Evolutionary conservation across 1,140 invertebrate genomes (phyloP).

Genomic region (Vollenhovia emeryi): DNA sequence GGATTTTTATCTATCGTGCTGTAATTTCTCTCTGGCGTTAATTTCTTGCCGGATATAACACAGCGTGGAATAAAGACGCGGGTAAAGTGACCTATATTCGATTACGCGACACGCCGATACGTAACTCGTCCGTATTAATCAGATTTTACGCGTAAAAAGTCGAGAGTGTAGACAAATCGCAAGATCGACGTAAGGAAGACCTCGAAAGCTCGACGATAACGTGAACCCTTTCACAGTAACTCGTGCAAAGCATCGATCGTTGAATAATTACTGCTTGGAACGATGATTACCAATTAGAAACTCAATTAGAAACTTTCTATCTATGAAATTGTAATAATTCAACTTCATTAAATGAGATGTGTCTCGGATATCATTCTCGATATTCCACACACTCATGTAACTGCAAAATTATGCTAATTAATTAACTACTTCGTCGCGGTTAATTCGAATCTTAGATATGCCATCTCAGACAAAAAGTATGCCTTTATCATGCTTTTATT

Average conservation of each 20-base stretch:
- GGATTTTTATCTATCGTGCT: conserved; percentile 66
- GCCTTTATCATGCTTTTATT: no score
- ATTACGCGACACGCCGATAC: background rate
- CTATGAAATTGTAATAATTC: conserved; percentile 6
- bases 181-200: background rate
- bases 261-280: conserved; percentile 15
- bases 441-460: conserved; percentile 11
- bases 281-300: background rate
- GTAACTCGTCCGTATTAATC: background rate
- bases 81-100: conserved; percentile 37
- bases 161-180: background rate
- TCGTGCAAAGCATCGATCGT: background rate
- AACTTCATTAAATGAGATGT: background rate
- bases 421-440: background rate
- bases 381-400: background rate
- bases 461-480: background rate
- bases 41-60: conserved; percentile 27
- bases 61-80: conserved; percentile 2
- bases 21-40: conserved; percentile 64
- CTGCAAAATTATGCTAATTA: background rate
- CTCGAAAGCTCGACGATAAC: background rate
- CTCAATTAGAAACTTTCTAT: conserved; percentile 9
- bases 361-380: background rate
- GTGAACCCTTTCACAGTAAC: background rate
- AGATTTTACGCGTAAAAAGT: background rate